These are phyloP conservation scores for Ascaphus truei DNA, from an alignment of 2,113 vertebrate species.

Conservation along the genomic window DNA sequence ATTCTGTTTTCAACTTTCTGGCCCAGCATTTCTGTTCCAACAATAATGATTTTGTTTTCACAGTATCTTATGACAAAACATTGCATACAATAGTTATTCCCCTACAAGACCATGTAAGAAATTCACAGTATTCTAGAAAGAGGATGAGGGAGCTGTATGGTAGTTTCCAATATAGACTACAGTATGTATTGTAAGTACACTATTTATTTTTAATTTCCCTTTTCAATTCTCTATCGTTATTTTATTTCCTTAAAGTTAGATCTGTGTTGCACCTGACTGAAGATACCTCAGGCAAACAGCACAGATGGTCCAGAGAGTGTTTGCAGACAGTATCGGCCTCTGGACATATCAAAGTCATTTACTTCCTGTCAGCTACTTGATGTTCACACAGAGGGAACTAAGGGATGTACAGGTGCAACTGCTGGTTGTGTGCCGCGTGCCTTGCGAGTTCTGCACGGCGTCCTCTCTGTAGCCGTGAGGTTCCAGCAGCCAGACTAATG, in stretches of 20 bases:
- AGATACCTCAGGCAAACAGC: constrained; percentile 17
- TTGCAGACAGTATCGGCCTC: constrained; percentile 16
- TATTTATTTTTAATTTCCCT: too few relatives aligned
- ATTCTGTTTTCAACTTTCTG: neutral
- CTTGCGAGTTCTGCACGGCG: too few relatives aligned
- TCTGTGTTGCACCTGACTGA: neutral
- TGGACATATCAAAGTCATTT: constrained; percentile 23
- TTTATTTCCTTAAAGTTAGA: constrained; percentile 3
- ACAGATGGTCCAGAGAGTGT: constrained; percentile 15
- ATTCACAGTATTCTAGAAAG: too few relatives aligned
- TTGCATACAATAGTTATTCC: too few relatives aligned
- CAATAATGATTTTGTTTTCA: neutral
- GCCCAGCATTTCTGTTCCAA: neutral
- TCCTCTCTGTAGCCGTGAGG: too few relatives aligned
- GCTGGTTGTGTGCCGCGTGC: too few relatives aligned
- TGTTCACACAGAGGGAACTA: constrained; percentile 16
- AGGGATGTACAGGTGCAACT: too few relatives aligned
- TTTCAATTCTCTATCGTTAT: constrained; percentile 1
- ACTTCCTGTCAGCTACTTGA: constrained; percentile 27
- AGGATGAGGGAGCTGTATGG: too few relatives aligned
- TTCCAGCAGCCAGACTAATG: too few relatives aligned
- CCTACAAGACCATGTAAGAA: too few relatives aligned
- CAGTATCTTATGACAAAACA: neutral
- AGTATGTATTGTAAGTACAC: too few relatives aligned
- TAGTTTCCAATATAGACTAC: too few relatives aligned